Percentiles rank a stretch among this genome's conserved stretches.
Conservation (phyloP, 2,888 invertebrate species). For the Notodonta dromedarius region DNA sequence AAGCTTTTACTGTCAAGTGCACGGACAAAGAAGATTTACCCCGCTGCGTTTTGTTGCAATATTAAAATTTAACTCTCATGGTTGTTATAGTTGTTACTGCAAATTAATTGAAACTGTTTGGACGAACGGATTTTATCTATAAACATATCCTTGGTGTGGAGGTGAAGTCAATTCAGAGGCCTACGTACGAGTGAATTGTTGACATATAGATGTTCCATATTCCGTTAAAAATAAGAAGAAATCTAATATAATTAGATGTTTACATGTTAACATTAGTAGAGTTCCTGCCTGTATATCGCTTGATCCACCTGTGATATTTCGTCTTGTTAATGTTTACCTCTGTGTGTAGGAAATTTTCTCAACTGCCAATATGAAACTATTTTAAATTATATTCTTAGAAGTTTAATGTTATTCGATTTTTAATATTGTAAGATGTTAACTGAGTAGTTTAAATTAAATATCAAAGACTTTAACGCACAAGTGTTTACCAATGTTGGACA, state of each 20-base stretch:
- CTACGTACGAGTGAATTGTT: slow-evolving; percentile 64
- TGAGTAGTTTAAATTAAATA: slow-evolving; percentile 25
- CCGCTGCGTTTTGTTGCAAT: slow-evolving; percentile 57
- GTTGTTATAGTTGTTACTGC: slow-evolving; percentile 58
- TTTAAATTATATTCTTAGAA: slow-evolving; percentile 58
- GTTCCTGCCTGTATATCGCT: slow-evolving; percentile 81
- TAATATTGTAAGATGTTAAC: slow-evolving; percentile 42
- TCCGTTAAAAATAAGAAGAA: slow-evolving; percentile 50
- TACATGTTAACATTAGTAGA: slow-evolving; percentile 59
- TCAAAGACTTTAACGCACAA: slow-evolving; percentile 34
- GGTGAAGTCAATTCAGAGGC: slow-evolving; percentile 76
- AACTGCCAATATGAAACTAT: slow-evolving; percentile 63
- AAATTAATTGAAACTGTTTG: slow-evolving; percentile 55
- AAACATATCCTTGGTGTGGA: slow-evolving; percentile 68
- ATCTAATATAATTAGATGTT: slow-evolving; percentile 47
- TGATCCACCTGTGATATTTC: slow-evolving; percentile 80
- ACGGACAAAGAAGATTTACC: slow-evolving; percentile 80
- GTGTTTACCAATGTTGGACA: slow-evolving; percentile 37
- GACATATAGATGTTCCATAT: slow-evolving; percentile 50
- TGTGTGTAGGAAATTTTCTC: slow-evolving; percentile 55
- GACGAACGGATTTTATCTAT: slow-evolving; percentile 51
- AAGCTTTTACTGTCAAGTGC: slow-evolving; percentile 82
- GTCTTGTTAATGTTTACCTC: slow-evolving; percentile 63
- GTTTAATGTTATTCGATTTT: slow-evolving; percentile 50
- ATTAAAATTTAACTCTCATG: slow-evolving; percentile 57